Percentiles rank a stretch among this genome's conserved stretches.
These are phyloP conservation scores for Portevinia maculata DNA, from an alignment of 2,888 invertebrate genomes.

Conservation along the genomic window DNA sequence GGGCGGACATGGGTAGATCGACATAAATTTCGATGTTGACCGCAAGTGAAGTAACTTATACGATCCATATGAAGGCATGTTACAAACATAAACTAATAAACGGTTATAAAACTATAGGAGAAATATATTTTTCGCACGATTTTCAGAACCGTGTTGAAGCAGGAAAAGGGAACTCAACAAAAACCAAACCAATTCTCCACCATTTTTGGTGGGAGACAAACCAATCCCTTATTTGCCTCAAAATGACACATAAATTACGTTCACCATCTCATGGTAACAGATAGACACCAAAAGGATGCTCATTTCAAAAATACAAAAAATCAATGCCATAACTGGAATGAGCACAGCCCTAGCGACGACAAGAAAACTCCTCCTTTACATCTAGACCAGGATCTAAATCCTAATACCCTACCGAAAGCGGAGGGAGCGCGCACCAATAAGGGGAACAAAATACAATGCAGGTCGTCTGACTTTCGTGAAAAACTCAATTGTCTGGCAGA, in stretches of 20 bases:
- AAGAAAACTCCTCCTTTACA: background rate
- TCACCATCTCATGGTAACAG: background rate
- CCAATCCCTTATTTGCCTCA: conserved; percentile 38
- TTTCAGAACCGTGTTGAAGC: too few species aligned
- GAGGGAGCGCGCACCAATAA: background rate
- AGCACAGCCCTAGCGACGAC: too few species aligned
- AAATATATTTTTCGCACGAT: too few species aligned
- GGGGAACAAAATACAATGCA: background rate
- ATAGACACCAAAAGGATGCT: conserved; percentile 18
- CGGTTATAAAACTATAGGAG: too few species aligned
- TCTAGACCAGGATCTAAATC: background rate
- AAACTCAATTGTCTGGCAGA: conserved; percentile 18
- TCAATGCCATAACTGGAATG: background rate
- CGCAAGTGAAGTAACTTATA: too few species aligned
- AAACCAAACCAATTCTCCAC: background rate
- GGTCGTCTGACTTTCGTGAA: background rate
- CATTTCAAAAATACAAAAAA: conserved; percentile 3
- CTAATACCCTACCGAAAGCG: too few species aligned
- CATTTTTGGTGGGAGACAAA: conserved; percentile 11
- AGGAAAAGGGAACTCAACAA: background rate
- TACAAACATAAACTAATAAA: too few species aligned
- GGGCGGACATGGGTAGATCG: too few species aligned
- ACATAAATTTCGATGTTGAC: too few species aligned
- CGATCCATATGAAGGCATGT: too few species aligned
- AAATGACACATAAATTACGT: conserved; percentile 11